Base-by-base conservation (phyloP, 2,113 vertebrate genomes). In the Toxostoma redivivum region DNA sequence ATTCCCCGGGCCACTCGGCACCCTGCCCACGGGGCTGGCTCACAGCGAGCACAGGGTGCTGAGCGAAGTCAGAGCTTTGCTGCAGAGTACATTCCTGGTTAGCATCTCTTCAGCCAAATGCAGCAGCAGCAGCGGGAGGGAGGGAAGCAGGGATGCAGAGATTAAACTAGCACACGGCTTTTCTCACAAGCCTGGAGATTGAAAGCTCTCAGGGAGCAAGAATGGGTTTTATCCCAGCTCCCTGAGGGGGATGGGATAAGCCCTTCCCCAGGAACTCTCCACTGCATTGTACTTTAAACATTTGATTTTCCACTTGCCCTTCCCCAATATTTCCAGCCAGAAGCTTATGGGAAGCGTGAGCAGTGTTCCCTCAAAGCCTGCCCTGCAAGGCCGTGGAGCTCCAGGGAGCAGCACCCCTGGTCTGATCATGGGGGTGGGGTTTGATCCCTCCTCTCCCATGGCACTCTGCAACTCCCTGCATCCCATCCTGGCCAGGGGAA, bases 171-270 rank as follows among this genome's bases (percentile, higher is more conserved):
- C 92, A 37, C 35, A 12, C 7, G 9, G 89, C 84, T 60, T 60
- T 38, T 9, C 10, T 20, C 3, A 0, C 51, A 10, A 66, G 66
- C 79, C 45, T 14, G 25, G 25, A 17, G 54, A 64, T 4, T 10
- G 6, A 22, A 38, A 53, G 42, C 50, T 31, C 38, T 2, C 14
- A 11, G 60, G 67, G 77, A 71, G 42, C n/a, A 15, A 9, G 25
- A 38, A 31, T 0, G 0, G 8, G 15, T 11, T 73, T 53, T 18
- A 37, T 22, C 40, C 54, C 0, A 0, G 13, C 64, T 44, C 72
- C 61, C 57, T 11, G 11, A 33, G 54, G 27, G 31, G 40, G 13
- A n/a, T 4, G 47, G 45, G 40, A 22, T 7, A 51, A 38, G 25
- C 30, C 70, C 60, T 38, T 77, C 25, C 22, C 60, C 13, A 28